A percentile compares a stretch with the other conserved stretches of the same genome.
These are phyloP conservation scores for Oscheius myriophilus DNA, from an alignment of 2,888 invertebrate genomes.

Conservation along the genomic window DNA sequence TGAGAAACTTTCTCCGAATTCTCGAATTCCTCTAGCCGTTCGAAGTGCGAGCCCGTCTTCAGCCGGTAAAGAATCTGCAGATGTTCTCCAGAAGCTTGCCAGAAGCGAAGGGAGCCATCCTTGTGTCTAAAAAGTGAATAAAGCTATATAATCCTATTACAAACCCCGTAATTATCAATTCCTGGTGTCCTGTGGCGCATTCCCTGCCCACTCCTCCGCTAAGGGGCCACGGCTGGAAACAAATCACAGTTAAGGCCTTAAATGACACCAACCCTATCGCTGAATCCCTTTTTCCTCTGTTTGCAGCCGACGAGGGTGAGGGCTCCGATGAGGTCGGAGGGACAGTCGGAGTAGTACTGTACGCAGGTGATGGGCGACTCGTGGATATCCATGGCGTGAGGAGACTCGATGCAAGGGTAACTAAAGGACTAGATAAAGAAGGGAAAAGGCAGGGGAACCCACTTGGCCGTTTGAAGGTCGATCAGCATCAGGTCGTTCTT, in stretches of 20 bases:
- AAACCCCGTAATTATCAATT: constrained; percentile 96
- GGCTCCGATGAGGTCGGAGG: constrained; percentile 95
- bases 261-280: constrained; percentile 56
- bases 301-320: constrained; percentile 89
- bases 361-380: constrained; percentile 97
- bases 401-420: constrained; percentile 98
- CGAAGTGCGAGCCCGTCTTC: constrained; percentile 84
- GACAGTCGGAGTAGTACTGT: constrained; percentile 95
- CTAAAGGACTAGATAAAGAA: constrained; percentile 63
- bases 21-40: constrained; percentile 52
- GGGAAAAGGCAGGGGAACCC: constrained; percentile 42
- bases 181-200: constrained; percentile 94
- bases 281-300: constrained; percentile 76
- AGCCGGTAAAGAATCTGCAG: constrained; percentile 77
- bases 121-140: no score
- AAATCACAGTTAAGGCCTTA: not conserved
- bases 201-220: constrained; percentile 95
- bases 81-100: constrained; percentile 88
- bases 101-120: constrained; percentile 97
- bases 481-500: constrained; percentile 97
- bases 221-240: constrained; percentile 85
- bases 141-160: not conserved
- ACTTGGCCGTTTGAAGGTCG: constrained; percentile 89
- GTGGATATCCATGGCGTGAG: constrained; percentile 99
- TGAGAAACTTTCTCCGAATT: constrained; percentile 56